Evolutionary conservation across 2,797 vertebrate species (phyloP).

Genomic region (Danio jaintianensis): DNA sequence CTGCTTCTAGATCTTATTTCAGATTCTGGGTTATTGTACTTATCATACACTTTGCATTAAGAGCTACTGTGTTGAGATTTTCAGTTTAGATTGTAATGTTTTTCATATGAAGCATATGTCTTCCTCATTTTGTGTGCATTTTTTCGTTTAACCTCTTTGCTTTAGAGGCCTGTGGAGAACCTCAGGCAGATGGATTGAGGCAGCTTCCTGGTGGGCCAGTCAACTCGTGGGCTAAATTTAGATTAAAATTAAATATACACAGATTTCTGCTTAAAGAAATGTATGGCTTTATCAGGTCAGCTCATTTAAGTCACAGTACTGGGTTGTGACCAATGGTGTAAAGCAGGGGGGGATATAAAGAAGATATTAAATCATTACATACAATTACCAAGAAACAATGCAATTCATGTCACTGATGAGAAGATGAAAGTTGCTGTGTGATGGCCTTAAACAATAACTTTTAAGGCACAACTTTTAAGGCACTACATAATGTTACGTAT

Average conservation of each 20-base stretch:
- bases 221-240: conserved; percentile 13
- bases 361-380: no score
- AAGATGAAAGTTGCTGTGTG: no score
- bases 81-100: neutral
- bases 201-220: neutral
- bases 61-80: neutral
- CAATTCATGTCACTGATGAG: no score
- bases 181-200: conserved; percentile 13
- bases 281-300: neutral
- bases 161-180: conserved; percentile 5
- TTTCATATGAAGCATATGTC: neutral
- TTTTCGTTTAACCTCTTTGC: neutral
- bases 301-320: neutral
- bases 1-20: neutral
- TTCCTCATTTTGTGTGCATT: neutral
- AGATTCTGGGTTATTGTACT: neutral
- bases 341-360: no score
- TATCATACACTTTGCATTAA: neutral
- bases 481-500: no score
- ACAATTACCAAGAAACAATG: no score
- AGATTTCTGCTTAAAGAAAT: no score
- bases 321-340: no score
- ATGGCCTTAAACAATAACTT: no score
- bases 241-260: neutral
- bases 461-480: no score